Conservation (phyloP, 2,113 vertebrate species). For the Sardina pilchardus region DNA sequence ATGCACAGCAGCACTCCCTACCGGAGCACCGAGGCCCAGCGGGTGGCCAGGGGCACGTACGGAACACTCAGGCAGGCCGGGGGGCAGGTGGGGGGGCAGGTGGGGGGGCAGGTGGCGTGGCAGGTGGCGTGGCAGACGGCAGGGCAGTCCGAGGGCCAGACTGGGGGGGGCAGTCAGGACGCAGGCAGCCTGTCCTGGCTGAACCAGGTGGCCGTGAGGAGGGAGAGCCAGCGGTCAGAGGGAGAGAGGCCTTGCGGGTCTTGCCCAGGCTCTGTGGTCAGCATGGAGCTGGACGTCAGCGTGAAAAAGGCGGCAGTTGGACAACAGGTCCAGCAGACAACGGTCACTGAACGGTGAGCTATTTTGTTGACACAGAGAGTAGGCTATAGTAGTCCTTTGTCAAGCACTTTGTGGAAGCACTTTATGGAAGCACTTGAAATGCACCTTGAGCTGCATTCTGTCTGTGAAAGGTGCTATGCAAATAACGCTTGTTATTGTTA, state of each 20-base stretch:
- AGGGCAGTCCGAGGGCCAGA: not conserved
- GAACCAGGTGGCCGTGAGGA: constrained; percentile 20
- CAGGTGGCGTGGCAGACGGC: not conserved
- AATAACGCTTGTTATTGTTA: no score
- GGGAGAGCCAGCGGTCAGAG: not conserved
- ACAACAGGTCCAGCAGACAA: constrained; percentile 16
- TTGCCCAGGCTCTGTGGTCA: constrained; percentile 42
- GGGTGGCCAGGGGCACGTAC: not conserved
- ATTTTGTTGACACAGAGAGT: not conserved
- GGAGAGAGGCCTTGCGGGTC: constrained; percentile 45
- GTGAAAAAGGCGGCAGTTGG: not conserved
- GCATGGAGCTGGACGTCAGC: constrained; percentile 44
- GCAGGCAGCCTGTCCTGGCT: constrained; percentile 30
- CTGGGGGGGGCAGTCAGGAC: not conserved
- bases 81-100: not conserved
- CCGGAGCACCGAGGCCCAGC: not conserved
- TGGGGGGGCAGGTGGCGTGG: not conserved
- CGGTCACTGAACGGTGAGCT: constrained; percentile 49
- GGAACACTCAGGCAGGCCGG: not conserved
- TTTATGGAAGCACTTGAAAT: no score
- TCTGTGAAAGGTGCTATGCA: no score
- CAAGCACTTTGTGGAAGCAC: no score
- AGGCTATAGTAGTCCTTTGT: no score
- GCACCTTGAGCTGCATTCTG: no score
- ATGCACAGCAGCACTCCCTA: constrained; percentile 16